Percentiles rank a stretch among this genome's conserved stretches.
phyloP scores from a whole-genome alignment of 2,888 invertebrate species.

The Arctia plantaginis region DNA sequence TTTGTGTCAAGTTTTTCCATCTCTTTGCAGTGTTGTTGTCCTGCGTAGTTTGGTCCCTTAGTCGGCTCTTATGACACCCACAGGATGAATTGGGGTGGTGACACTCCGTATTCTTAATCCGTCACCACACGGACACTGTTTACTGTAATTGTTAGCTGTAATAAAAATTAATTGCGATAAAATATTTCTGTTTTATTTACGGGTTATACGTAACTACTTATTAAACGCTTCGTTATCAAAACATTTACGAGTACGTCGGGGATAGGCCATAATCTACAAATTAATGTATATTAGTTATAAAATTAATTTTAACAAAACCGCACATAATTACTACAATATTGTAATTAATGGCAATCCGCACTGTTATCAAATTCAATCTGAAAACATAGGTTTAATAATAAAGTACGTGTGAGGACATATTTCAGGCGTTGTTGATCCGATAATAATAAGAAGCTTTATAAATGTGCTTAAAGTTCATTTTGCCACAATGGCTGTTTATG shows the following conservation, averaged over 20 bases:
- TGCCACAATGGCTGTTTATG: background rate
- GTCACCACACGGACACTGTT: too few species aligned
- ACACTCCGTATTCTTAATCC: too few species aligned
- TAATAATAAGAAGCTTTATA: background rate
- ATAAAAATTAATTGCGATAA: background rate
- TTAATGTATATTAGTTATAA: background rate
- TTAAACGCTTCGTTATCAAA: background rate
- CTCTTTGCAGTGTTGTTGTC: too few species aligned
- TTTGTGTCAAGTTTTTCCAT: too few species aligned
- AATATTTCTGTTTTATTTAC: background rate
- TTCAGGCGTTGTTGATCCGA: background rate
- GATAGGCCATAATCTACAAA: background rate
- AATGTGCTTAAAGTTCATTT: background rate
- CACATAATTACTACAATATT: background rate
- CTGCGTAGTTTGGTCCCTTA: too few species aligned
- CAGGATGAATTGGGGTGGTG: too few species aligned
- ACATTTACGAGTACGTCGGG: too few species aligned
- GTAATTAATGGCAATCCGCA: conserved; percentile 1
- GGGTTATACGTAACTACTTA: background rate
- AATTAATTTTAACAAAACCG: conserved; percentile 1
- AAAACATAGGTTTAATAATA: background rate
- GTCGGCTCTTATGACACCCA: too few species aligned
- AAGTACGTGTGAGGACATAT: background rate
- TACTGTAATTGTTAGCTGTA: too few species aligned
- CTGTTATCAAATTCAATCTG: conserved; percentile 5